A percentile compares a stretch with the other conserved stretches of the same genome.
phyloP scores from a whole-genome alignment of 2,888 invertebrate genomes.

The Eupithecia centaureata region DNA sequence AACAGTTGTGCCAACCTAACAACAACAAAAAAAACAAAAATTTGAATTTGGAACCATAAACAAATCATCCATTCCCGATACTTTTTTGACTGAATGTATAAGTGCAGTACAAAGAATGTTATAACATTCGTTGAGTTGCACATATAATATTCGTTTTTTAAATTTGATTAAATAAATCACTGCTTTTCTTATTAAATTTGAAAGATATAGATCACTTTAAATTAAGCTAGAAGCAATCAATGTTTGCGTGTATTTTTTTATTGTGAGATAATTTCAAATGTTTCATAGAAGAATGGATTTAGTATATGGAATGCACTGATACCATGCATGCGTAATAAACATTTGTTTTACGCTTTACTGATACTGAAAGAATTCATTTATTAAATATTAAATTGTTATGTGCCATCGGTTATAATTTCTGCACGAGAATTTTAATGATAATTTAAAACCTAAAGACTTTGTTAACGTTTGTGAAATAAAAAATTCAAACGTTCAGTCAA shows the following conservation, averaged over 20 bases:
- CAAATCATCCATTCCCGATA: too few relatives aligned
- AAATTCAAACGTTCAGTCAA: neutral
- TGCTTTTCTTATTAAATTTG: too few relatives aligned
- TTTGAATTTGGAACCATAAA: too few relatives aligned
- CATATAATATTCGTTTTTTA: too few relatives aligned
- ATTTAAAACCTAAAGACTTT: neutral
- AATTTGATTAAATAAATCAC: too few relatives aligned
- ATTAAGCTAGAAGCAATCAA: too few relatives aligned
- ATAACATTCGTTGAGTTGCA: too few relatives aligned
- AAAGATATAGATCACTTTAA: too few relatives aligned
- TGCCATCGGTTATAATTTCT: constrained; percentile 2
- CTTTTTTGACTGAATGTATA: too few relatives aligned
- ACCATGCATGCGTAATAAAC: constrained; percentile 39
- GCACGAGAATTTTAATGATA: neutral
- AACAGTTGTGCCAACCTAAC: too few relatives aligned
- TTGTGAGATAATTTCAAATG: constrained; percentile 12
- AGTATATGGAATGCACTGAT: constrained; percentile 55
- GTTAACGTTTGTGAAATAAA: neutral
- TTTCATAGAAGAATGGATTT: constrained; percentile 43
- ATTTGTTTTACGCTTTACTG: constrained; percentile 23
- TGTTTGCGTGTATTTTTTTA: neutral
- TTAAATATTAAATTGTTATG: constrained; percentile 13
- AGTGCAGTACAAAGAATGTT: too few relatives aligned
- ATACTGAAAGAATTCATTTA: constrained; percentile 17
- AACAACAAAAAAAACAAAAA: too few relatives aligned